These are phyloP conservation scores for Hemitrygon akajei DNA, from an alignment of 2,797 vertebrate genomes.

Conservation along the genomic window DNA sequence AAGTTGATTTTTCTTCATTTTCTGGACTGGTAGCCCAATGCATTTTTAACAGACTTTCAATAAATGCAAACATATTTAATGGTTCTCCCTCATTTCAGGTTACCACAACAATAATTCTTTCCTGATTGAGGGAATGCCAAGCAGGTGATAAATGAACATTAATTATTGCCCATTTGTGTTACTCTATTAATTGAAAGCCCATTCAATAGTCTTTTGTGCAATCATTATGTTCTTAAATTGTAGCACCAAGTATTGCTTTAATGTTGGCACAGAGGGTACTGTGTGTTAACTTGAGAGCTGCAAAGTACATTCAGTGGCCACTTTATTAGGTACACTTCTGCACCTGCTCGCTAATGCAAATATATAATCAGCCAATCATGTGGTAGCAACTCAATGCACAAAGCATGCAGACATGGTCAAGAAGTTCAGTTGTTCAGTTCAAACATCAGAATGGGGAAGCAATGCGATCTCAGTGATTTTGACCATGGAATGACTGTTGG, in stretches of 20 bases:
- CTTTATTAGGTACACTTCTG: too few species aligned
- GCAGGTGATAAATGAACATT: not conserved
- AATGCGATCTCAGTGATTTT: too few species aligned
- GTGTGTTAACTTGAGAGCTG: conserved; percentile 18
- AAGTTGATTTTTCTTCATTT: not conserved
- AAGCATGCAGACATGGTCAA: too few species aligned
- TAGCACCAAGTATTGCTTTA: not conserved
- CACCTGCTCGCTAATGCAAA: too few species aligned
- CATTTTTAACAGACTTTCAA: not conserved
- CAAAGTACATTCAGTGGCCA: not conserved
- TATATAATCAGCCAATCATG: too few species aligned
- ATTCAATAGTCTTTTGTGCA: not conserved
- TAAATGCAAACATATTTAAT: too few species aligned
- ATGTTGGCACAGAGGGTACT: not conserved
- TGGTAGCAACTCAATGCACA: too few species aligned
- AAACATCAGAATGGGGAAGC: too few species aligned
- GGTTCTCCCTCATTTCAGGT: not conserved
- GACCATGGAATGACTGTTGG: too few species aligned
- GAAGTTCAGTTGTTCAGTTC: too few species aligned
- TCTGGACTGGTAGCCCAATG: not conserved
- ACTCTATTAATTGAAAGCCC: not conserved
- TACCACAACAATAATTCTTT: not conserved
- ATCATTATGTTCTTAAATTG: not conserved
- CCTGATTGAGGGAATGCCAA: not conserved
- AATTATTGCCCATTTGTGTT: not conserved